Evolutionary conservation across 92 coral and sea anemone genomes (phyloP).

Genomic region (Porites evermanni): DNA sequence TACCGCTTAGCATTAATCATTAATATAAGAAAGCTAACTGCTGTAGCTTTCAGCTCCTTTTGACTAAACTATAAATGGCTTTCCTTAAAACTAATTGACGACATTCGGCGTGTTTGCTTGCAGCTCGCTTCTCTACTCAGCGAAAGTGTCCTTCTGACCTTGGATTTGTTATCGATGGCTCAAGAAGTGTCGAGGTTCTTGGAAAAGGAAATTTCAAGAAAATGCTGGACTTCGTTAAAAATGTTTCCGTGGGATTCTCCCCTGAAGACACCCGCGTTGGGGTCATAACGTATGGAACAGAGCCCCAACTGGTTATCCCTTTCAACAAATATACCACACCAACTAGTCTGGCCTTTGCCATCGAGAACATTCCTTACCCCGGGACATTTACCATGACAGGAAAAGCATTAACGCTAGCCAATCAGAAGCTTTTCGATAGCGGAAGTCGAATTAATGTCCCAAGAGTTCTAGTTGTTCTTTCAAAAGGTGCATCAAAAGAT

Average conservation of each 20-base stretch:
- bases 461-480: constrained; percentile 69
- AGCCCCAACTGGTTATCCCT: constrained; percentile 61
- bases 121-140: constrained; percentile 45
- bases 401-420: constrained; percentile 64
- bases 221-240: constrained; percentile 82
- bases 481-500: constrained; percentile 64
- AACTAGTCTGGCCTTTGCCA: constrained; percentile 34
- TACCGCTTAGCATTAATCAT: too few relatives aligned
- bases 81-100: constrained; percentile 21
- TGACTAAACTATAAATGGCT: neutral
- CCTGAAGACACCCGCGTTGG: constrained; percentile 72
- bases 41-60: neutral
- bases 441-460: constrained; percentile 60
- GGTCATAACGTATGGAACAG: constrained; percentile 64
- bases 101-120: constrained; percentile 47
- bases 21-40: too few relatives aligned
- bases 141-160: constrained; percentile 74
- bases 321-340: constrained; percentile 32
- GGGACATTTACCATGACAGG: constrained; percentile 70
- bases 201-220: constrained; percentile 82
- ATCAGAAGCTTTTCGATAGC: constrained; percentile 50
- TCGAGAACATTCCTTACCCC: constrained; percentile 61
- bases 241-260: constrained; percentile 71
- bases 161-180: constrained; percentile 88
- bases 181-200: constrained; percentile 81